These are phyloP conservation scores for Cheilosia variabilis DNA, from an alignment of 2,888 invertebrate genomes.

Conservation along the genomic window DNA sequence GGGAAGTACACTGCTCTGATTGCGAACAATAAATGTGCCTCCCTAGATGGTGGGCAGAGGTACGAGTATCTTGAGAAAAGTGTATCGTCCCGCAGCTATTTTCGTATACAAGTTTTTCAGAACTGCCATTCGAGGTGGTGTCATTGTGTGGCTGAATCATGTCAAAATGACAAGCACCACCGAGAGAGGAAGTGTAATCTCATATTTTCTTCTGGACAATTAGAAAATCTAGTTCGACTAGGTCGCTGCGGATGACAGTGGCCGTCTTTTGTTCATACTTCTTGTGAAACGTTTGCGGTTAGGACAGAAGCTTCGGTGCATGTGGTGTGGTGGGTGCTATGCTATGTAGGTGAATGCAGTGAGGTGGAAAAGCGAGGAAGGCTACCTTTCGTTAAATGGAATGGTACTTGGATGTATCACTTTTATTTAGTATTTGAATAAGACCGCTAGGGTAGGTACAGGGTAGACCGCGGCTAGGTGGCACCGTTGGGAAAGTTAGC, in stretches of 20 bases:
- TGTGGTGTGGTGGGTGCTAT: conserved; percentile 41
- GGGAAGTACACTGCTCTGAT: conserved; percentile 67
- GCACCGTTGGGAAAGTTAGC: too few relatives aligned
- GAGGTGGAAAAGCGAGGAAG: conserved; percentile 56
- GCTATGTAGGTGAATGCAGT: conserved; percentile 40
- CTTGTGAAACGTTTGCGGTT: conserved; percentile 57
- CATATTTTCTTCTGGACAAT: conserved; percentile 66
- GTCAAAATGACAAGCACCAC: conserved; percentile 50
- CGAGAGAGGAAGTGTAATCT: conserved; percentile 59
- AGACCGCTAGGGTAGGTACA: too few relatives aligned
- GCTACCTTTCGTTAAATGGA: background rate
- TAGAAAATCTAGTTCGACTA: conserved; percentile 60
- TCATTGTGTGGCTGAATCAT: conserved; percentile 45
- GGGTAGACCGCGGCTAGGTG: too few relatives aligned
- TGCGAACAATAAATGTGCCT: conserved; percentile 58
- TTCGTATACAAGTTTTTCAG: conserved; percentile 8
- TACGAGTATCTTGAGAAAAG: conserved; percentile 25
- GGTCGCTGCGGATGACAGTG: conserved; percentile 16
- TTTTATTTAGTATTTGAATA: too few relatives aligned
- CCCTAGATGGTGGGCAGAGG: conserved; percentile 32
- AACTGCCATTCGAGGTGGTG: conserved; percentile 23
- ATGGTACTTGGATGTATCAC: too few relatives aligned
- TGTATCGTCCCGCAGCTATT: conserved; percentile 26
- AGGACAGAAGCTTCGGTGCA: conserved; percentile 46
- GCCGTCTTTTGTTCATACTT: conserved; percentile 5